Evolutionary conservation across 30 jellyfish, hydroid and myxozoan genomes (phyloP).

Genomic region (Chironex yamaguchii): DNA sequence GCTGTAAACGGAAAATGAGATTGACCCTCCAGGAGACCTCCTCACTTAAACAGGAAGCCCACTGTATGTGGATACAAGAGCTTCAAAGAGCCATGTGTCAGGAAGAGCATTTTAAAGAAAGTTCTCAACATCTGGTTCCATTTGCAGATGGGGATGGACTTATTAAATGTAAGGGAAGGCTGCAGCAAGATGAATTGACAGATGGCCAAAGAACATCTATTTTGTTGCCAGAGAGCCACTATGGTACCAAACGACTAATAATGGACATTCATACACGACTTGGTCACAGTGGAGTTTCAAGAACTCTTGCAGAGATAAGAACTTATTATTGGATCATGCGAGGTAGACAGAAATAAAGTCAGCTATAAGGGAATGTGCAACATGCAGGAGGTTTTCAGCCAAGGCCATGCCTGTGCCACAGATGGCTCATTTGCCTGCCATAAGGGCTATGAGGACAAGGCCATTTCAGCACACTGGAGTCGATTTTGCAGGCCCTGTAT

Average conservation of each 20-base stretch:
- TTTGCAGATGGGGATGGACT: neutral
- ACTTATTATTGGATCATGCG: neutral
- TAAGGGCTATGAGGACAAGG: neutral
- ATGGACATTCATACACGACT: neutral
- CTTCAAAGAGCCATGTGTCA: neutral
- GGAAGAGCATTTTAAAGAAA: neutral
- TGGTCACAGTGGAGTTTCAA: constrained; percentile 35
- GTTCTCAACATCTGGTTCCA: neutral
- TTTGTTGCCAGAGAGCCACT: neutral
- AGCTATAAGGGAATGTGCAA: neutral
- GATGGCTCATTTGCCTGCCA: neutral
- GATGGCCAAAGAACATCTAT: neutral
- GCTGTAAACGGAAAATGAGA: no score
- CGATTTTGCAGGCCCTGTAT: constrained; percentile 20
- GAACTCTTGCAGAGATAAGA: constrained; percentile 6
- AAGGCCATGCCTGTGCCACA: neutral
- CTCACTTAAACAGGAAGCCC: no score
- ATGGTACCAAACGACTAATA: neutral
- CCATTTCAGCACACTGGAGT: constrained; percentile 37
- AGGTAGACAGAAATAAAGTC: constrained; percentile 16
- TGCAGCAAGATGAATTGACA: neutral
- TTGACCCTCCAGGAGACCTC: no score
- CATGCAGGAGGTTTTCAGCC: constrained; percentile 9
- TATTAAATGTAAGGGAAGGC: neutral
- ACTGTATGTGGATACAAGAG: no score